Percentiles rank a stretch among this genome's conserved stretches.
Conservation (phyloP, 2,797 vertebrate genomes). For the Poeciliopsis presidionis region DNA sequence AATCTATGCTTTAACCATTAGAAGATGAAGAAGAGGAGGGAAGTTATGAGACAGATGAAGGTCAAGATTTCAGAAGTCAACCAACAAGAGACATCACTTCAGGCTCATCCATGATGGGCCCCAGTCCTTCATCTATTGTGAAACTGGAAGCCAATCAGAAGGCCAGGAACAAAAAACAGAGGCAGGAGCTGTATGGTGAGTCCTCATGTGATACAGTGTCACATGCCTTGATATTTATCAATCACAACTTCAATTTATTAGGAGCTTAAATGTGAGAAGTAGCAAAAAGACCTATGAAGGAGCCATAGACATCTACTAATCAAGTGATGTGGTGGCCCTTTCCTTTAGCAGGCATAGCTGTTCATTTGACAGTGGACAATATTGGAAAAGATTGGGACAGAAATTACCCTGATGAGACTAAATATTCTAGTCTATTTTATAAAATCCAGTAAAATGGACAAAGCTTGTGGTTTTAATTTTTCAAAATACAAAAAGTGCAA, state of each 20-base stretch:
- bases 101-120: constrained; percentile 80
- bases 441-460: neutral
- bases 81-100: constrained; percentile 77
- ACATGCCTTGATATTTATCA: neutral
- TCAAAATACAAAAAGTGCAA: neutral
- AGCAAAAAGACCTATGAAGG: neutral
- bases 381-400: neutral
- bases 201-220: constrained; percentile 27
- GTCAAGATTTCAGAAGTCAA: constrained; percentile 74
- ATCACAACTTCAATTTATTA: neutral
- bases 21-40: constrained; percentile 83
- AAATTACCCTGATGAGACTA: neutral
- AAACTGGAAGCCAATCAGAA: constrained; percentile 98
- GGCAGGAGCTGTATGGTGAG: constrained; percentile 91
- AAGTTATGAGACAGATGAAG: constrained; percentile 88
- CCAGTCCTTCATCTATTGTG: constrained; percentile 93
- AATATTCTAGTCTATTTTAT: neutral
- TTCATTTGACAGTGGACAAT: neutral
- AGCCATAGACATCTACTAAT: neutral
- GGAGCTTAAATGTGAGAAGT: neutral
- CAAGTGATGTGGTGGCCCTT: neutral
- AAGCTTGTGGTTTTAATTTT: neutral
- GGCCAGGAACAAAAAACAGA: constrained; percentile 95
- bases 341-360: neutral
- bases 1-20: constrained; percentile 28